phyloP scores from a whole-genome alignment of 1,140 invertebrate genomes.

The Zelostemma sp. region DNA sequence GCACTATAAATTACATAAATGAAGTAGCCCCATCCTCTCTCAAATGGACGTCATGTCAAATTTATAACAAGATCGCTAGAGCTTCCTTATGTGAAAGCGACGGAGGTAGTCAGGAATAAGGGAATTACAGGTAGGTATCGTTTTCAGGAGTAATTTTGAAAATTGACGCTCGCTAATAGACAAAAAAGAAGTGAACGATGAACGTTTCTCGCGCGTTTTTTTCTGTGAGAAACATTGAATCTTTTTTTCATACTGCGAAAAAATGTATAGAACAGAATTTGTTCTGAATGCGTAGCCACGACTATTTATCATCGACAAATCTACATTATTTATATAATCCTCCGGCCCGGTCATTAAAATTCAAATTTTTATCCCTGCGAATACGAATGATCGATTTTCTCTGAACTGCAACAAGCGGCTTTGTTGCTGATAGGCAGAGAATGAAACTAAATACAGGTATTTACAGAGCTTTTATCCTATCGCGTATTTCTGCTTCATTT shows the following conservation, averaged over 20 bases:
- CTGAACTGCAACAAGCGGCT: conserved; percentile 13
- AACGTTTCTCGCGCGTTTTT: no score
- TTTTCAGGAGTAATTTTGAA: neutral
- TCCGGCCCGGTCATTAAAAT: conserved; percentile 21
- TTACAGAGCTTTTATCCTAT: conserved; percentile 29
- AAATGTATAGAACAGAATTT: no score
- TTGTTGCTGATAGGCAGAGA: conserved; percentile 16
- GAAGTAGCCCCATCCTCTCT: conserved; percentile 50
- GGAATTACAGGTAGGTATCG: neutral
- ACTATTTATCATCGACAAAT: no score
- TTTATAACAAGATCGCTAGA: conserved; percentile 61
- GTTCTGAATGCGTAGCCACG: no score
- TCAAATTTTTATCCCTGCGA: conserved; percentile 12
- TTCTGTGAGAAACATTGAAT: no score
- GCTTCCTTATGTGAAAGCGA: neutral
- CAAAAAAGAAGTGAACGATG: no score
- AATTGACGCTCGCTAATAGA: neutral
- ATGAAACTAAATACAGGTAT: conserved; percentile 26
- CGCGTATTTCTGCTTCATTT: conserved; percentile 27
- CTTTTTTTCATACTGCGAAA: no score
- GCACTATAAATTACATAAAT: conserved; percentile 66
- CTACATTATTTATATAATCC: conserved; percentile 1
- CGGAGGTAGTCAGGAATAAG: neutral
- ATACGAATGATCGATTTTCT: conserved; percentile 15
- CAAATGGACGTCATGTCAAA: conserved; percentile 56